Evolutionary conservation across 2,888 invertebrate species (phyloP).

Genomic region (Rhingia campestris): DNA sequence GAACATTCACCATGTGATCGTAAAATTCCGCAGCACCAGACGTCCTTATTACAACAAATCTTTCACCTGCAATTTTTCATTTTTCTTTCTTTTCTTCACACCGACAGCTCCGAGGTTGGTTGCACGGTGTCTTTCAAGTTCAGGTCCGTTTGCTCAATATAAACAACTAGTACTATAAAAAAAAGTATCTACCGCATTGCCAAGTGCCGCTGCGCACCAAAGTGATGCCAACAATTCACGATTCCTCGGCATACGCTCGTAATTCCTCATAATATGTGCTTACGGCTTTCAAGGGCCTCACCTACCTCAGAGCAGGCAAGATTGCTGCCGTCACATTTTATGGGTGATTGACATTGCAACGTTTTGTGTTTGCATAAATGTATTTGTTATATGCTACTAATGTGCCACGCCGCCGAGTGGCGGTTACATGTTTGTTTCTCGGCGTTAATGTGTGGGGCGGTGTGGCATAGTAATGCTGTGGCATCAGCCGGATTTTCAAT

Average conservation of each 20-base stretch:
- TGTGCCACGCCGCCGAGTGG: not conserved
- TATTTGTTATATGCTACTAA: conserved; percentile 3
- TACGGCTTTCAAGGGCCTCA: conserved; percentile 67
- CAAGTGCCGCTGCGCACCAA: conserved; percentile 35
- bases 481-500: conserved; percentile 39
- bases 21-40: conserved; percentile 11
- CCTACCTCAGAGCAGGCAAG: conserved; percentile 34
- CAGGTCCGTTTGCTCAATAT: conserved; percentile 61
- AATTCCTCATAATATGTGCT: conserved; percentile 11
- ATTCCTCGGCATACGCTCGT: conserved; percentile 29
- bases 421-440: not conserved
- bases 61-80: conserved; percentile 53
- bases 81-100: conserved; percentile 27
- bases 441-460: not conserved
- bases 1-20: conserved; percentile 36
- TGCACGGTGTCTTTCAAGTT: conserved; percentile 61
- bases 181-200: conserved; percentile 49
- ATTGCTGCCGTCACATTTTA: conserved; percentile 53
- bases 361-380: conserved; percentile 60
- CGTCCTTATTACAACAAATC: conserved; percentile 48
- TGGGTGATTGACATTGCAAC: conserved; percentile 69
- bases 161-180: conserved; percentile 13
- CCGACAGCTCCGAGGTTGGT: conserved; percentile 25
- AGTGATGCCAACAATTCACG: conserved; percentile 56
- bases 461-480: conserved; percentile 6